These are phyloP conservation scores for Cephalopholis sonnerati DNA, from an alignment of 2,113 vertebrate species.

Conservation along the genomic window DNA sequence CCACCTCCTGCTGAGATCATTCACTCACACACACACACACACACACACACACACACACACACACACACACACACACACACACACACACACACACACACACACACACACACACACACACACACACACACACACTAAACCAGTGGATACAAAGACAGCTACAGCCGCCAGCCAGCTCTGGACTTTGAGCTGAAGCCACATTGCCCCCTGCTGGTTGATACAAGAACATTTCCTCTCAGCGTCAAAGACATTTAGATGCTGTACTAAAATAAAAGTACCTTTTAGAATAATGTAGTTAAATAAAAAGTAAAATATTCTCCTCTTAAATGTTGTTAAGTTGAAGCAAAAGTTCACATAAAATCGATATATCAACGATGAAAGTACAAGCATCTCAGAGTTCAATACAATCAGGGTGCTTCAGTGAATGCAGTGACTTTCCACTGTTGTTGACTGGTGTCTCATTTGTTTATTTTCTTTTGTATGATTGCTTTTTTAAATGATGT, in stretches of 20 bases:
- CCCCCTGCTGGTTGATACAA: slow-evolving; percentile 57
- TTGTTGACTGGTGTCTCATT: background rate
- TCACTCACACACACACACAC: slow-evolving; percentile 6
- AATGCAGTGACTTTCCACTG: too few species aligned
- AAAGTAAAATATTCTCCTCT: background rate
- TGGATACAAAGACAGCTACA: background rate
- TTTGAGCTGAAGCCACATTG: slow-evolving; percentile 62
- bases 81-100: slow-evolving; percentile 14
- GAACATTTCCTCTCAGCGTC: background rate
- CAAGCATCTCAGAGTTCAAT: background rate
- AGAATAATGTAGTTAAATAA: background rate
- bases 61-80: slow-evolving; percentile 18
- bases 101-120: slow-evolving; percentile 16
- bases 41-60: slow-evolving; percentile 13
- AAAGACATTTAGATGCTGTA: background rate
- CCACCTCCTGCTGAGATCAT: slow-evolving; percentile 53
- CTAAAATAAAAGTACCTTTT: background rate
- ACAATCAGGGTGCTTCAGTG: background rate
- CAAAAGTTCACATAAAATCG: background rate
- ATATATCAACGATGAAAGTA: background rate
- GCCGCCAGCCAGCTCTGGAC: background rate
- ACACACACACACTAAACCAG: slow-evolving; percentile 19
- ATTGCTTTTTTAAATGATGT: background rate
- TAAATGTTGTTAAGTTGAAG: background rate
- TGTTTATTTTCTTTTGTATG: background rate